These are phyloP conservation scores for Picus viridis DNA, from an alignment of 2,797 vertebrate genomes.

Conservation along the genomic window DNA sequence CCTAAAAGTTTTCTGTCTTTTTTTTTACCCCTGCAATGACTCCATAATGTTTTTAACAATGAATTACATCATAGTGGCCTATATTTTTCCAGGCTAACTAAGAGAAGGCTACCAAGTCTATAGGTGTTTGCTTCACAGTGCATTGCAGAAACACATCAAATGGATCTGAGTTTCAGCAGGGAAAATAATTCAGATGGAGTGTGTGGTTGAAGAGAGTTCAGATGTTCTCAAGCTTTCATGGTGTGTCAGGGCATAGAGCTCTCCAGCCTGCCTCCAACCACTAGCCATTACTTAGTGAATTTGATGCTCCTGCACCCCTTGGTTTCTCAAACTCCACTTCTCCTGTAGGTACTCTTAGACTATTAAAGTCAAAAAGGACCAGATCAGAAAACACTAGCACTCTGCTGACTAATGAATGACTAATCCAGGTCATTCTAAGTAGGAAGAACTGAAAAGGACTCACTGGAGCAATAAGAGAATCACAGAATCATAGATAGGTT, in stretches of 20 bases:
- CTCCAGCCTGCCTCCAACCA: not conserved
- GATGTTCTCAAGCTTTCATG: not conserved
- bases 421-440: not conserved
- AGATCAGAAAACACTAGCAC: not conserved
- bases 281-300: not conserved
- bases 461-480: not conserved
- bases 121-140: not conserved
- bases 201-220: not conserved
- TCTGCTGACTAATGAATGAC: not conserved
- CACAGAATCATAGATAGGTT: too few species aligned
- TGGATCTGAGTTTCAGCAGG: not conserved
- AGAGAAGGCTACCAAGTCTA: not conserved
- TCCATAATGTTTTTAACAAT: not conserved
- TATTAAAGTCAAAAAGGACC: not conserved
- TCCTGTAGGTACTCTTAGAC: not conserved
- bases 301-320: not conserved
- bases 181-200: not conserved
- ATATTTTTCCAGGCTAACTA: not conserved
- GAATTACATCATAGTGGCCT: not conserved
- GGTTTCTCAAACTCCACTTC: not conserved
- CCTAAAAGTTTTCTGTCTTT: not conserved
- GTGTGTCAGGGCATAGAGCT: not conserved
- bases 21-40: not conserved
- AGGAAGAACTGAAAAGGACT: not conserved
- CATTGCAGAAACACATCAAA: not conserved